Base-by-base conservation (phyloP, 2,113 vertebrate species). In the Gambusia holbrooki region DNA sequence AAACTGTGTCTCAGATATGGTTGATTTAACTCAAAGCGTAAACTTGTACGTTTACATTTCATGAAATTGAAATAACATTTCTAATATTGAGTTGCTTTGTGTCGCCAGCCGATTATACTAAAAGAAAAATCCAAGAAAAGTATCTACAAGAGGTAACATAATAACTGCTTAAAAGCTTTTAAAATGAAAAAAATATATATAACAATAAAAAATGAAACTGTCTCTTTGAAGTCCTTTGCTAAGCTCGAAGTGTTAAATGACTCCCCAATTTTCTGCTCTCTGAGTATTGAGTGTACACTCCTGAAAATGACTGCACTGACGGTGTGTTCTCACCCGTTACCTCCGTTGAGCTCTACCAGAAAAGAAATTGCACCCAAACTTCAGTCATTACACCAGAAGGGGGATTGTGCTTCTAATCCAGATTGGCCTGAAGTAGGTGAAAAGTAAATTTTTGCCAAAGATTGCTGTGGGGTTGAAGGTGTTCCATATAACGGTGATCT, bases 311-410 rank as follows among this genome's bases (percentile, higher is more conserved):
- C 74, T 37, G 76, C 62, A 17, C 66, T 58, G 75, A 80, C 85
- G 77, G 76, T 35, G 40, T 70, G 87, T 74, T 76, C 87, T 76
- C 84, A 84, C 80, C 76, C 87, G 81, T 81, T 79, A 48, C 73
- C 76, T 74, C 74, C 81, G 82, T 83, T 77, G 77, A 83, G 81
- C 81, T 82, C 74, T 66, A 60, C 68, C 51, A 72, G 58, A 30
- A 71, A 77, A 71, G 54, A n/a, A 71, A 83, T 42, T 15, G 40
- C 66, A 64, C 74, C 75, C 80, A 78, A 81, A 85, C 28, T 72
- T 25, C 42, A 70, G 70, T 77, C 77, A 77, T 70, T 73, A 63
- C 17, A 67, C 62, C 10, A 72, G 73, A 63, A 51, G 65, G 65
- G 22, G 74, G 75, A 79, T 79, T 51, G 74, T 67, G 35, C 2